Base-by-base conservation (phyloP, 2,113 vertebrate species). In the Pristiophorus japonicus region DNA sequence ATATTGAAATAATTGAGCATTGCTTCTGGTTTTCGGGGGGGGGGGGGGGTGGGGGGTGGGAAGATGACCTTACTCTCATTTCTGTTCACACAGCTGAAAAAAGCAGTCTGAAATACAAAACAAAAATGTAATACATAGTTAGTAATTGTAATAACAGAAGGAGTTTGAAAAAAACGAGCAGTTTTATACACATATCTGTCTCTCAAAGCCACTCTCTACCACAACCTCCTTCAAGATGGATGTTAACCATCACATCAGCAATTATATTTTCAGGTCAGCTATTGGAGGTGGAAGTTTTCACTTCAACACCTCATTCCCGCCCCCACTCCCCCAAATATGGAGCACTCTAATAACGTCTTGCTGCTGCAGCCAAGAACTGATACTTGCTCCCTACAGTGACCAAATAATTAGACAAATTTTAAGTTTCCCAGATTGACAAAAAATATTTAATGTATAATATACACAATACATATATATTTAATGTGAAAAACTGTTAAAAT, bases 51-150 rank as follows among this genome's bases (percentile, higher is more conserved):
- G 55, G 88, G 10, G 59, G 66, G 62, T 18, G 55, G 88, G 92
- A 95, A 91, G 24, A 96, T 97, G 98, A 95, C 4, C 99, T 99
- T 98, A 99, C 99, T 99, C 98, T 99, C 99, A 98, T 99, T 99
- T 98, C 99, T 99, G 98, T 98, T 99, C 97, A 99, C 99, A 97
- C 99, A 99, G 98, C 98, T 99, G 98, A 98, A 99, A 96, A 99
- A 98, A 92, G 99, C 98, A 97, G 98, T 99, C 99, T 99, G 97
- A 95, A 98, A 98, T 97, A 81, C n/a, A 96, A 96, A 93, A 70
- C 47, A 95, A n/a, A 95, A 27, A 85, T 22, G 30, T 34, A 63
- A 92, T 7, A 38, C 59, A 65, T 20, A 81, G 30, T 95, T 95
- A 55, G 85, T 70, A 27, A 22, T 16, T 27, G 24, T 27, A 70